Evolutionary conservation across 2,888 invertebrate genomes (phyloP).

Genomic region (Calliphora vomitoria): DNA sequence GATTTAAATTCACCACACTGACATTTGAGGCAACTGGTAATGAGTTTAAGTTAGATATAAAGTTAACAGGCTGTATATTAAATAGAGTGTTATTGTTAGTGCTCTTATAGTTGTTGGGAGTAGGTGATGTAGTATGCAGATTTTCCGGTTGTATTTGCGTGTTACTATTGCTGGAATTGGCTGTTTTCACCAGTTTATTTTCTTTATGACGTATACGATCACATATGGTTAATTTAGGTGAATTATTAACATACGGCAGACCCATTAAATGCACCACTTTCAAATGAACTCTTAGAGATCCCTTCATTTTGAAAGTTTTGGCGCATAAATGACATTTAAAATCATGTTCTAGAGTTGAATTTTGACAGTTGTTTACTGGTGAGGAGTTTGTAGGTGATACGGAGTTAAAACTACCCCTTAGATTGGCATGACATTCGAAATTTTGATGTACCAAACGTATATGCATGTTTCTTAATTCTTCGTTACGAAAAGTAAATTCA

Average conservation of each 20-base stretch:
- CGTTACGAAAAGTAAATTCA: conserved; percentile 89
- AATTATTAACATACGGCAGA: conserved; percentile 74
- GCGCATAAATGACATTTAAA: conserved; percentile 90
- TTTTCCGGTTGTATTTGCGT: not conserved
- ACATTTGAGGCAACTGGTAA: conserved; percentile 56
- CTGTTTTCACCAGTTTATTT: conserved; percentile 67
- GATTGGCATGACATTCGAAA: conserved; percentile 45
- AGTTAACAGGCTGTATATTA: conserved; percentile 52
- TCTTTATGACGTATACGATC: conserved; percentile 81
- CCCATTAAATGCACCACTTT: conserved; percentile 89
- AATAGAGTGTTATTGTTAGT: conserved; percentile 30
- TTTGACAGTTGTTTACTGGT: conserved; percentile 35
- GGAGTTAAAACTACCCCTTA: conserved; percentile 67
- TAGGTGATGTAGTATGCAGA: not conserved
- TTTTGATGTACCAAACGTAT: conserved; percentile 88
- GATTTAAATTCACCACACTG: conserved; percentile 60
- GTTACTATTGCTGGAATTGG: not conserved
- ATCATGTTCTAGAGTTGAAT: conserved; percentile 76
- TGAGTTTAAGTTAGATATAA: conserved; percentile 32
- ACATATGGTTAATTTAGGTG: conserved; percentile 80
- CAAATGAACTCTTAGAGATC: conserved; percentile 92
- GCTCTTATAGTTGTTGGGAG: conserved; percentile 43
- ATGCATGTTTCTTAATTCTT: conserved; percentile 90
- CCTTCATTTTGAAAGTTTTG: conserved; percentile 92
- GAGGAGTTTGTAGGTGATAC: conserved; percentile 62